These are phyloP conservation scores for Ficedula albicollis DNA, from an alignment of 2,797 vertebrate species.

Conservation along the genomic window DNA sequence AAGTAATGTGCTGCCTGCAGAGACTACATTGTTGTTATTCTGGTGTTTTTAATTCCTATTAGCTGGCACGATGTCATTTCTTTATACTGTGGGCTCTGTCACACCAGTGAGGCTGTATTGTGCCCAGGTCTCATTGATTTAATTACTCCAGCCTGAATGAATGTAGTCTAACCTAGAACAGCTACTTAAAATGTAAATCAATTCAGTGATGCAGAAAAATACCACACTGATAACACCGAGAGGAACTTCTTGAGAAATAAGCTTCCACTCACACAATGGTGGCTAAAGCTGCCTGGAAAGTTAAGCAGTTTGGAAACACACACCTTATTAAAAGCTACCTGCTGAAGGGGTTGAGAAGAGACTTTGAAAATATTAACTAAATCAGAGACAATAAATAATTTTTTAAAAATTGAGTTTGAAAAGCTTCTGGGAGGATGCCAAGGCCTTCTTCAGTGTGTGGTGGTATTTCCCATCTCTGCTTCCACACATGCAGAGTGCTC, in stretches of 20 bases:
- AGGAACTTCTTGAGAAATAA: slow-evolving; percentile 74
- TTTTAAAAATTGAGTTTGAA: neutral
- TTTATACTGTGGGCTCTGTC: slow-evolving; percentile 75
- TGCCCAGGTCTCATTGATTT: slow-evolving; percentile 84
- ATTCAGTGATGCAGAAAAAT: slow-evolving; percentile 89
- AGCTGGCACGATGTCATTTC: slow-evolving; percentile 66
- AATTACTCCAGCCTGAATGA: slow-evolving; percentile 83
- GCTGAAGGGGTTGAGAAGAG: neutral
- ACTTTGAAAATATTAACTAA: slow-evolving; percentile 39
- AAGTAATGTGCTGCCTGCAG: slow-evolving; percentile 44
- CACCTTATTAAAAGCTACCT: slow-evolving; percentile 42
- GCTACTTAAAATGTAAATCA: slow-evolving; percentile 88
- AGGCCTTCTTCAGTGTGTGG: neutral
- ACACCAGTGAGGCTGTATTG: slow-evolving; percentile 79
- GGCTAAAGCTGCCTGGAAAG: slow-evolving; percentile 34
- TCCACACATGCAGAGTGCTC: neutral
- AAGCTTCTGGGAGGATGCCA: neutral
- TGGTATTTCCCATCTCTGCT: neutral
- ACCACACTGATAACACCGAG: slow-evolving; percentile 83
- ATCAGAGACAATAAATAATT: slow-evolving; percentile 6
- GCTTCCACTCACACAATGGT: slow-evolving; percentile 59
- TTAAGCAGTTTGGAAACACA: slow-evolving; percentile 15
- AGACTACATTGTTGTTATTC: slow-evolving; percentile 62
- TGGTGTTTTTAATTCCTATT: slow-evolving; percentile 73
- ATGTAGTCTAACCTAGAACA: slow-evolving; percentile 78